phyloP scores from a whole-genome alignment of 2,888 invertebrate species.

The Euspilapteryx auroguttella region DNA sequence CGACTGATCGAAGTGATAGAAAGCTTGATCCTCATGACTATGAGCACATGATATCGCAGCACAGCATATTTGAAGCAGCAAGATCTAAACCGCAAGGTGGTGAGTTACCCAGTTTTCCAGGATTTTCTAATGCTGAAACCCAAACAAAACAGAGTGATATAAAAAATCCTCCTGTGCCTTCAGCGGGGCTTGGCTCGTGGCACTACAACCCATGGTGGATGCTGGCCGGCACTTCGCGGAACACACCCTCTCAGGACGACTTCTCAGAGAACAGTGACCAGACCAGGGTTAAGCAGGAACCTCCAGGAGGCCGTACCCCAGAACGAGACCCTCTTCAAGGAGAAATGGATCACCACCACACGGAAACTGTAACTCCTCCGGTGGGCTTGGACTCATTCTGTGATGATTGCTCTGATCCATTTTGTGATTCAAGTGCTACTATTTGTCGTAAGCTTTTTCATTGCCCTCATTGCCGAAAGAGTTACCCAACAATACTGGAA shows the following conservation, averaged over 20 bases:
- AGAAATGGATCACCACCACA: slow-evolving; percentile 34
- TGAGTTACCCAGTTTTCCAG: slow-evolving; percentile 48
- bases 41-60: slow-evolving; percentile 50
- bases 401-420: slow-evolving; percentile 57
- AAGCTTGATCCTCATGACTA: slow-evolving; percentile 52
- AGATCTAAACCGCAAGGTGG: slow-evolving; percentile 37
- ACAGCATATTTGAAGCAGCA: slow-evolving; percentile 48
- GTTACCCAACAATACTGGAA: slow-evolving; percentile 54
- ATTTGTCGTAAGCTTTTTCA: slow-evolving; percentile 54
- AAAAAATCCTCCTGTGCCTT: slow-evolving; percentile 14
- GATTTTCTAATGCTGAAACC: slow-evolving; percentile 54
- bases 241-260: slow-evolving; percentile 44
- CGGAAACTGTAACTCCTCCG: slow-evolving; percentile 36
- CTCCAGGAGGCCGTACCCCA: slow-evolving; percentile 37
- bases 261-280: slow-evolving; percentile 44
- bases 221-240: slow-evolving; percentile 51
- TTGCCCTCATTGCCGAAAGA: slow-evolving; percentile 57
- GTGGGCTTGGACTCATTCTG: slow-evolving; percentile 48
- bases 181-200: slow-evolving; percentile 36
- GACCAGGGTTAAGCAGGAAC: slow-evolving; percentile 49
- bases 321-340: slow-evolving; percentile 40
- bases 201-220: slow-evolving; percentile 61
- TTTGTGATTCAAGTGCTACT: slow-evolving; percentile 47
- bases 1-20: slow-evolving; percentile 44
- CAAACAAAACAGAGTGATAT: slow-evolving; percentile 52